phyloP scores from a whole-genome alignment of 2,888 invertebrate genomes.

The Osmoderma eremita region DNA sequence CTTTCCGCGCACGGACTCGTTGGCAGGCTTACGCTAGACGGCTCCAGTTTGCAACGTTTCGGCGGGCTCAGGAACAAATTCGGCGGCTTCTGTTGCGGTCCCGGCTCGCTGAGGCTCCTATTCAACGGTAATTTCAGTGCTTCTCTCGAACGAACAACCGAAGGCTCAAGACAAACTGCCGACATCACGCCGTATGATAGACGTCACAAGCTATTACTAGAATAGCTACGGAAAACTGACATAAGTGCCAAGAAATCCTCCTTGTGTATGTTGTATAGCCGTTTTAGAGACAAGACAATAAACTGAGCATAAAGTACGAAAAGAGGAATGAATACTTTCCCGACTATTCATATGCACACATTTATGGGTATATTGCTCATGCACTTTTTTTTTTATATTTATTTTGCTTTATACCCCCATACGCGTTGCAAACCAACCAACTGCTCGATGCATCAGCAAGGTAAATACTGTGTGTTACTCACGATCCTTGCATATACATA shows the following conservation, averaged over 20 bases:
- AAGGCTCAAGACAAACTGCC: constrained; percentile 66
- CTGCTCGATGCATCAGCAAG: too few species aligned
- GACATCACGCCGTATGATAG: constrained; percentile 60
- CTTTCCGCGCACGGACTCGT: constrained; percentile 69
- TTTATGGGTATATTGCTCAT: too few species aligned
- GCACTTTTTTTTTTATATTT: too few species aligned
- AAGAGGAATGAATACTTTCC: background rate
- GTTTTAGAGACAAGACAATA: constrained; percentile 44
- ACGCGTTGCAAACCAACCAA: too few species aligned
- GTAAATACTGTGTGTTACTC: too few species aligned
- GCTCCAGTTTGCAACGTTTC: constrained; percentile 69
- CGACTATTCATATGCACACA: too few species aligned
- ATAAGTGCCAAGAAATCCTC: constrained; percentile 49
- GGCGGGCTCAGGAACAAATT: constrained; percentile 60
- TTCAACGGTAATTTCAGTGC: constrained; percentile 69
- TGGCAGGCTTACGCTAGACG: constrained; percentile 63
- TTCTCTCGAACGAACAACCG: constrained; percentile 65
- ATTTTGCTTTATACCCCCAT: too few species aligned
- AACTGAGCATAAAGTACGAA: constrained; percentile 27
- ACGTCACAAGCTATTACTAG: constrained; percentile 63
- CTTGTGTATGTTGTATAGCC: constrained; percentile 21
- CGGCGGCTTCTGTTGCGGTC: constrained; percentile 62
- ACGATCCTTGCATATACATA: too few species aligned
- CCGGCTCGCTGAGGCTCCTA: constrained; percentile 69
- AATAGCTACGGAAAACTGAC: constrained; percentile 59